Conservation (phyloP, 2,113 vertebrate genomes). For the Paralichthys olivaceus region DNA sequence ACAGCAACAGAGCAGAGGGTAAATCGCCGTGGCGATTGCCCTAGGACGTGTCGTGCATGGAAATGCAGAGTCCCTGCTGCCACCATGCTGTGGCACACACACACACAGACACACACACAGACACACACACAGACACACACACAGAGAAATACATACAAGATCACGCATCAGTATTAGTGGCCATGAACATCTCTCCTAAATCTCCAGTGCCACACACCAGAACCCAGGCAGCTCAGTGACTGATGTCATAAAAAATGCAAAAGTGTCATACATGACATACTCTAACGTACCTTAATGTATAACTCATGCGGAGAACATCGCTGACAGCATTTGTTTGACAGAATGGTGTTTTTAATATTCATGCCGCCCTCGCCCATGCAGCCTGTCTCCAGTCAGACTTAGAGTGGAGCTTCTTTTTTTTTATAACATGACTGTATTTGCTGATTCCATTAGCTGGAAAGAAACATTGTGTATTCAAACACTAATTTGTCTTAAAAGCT, state of each 20-base stretch:
- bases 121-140: conserved; percentile 13
- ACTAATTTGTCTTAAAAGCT: conserved; percentile 23
- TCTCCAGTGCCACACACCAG: conserved; percentile 4
- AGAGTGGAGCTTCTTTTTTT: not conserved
- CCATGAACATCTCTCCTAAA: conserved; percentile 25
- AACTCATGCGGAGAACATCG: not conserved
- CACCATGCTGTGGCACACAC: conserved; percentile 29
- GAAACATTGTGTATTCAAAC: conserved; percentile 34
- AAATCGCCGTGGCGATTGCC: conserved; percentile 78
- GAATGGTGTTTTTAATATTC: not conserved
- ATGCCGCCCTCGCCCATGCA: not conserved
- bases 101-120: not conserved
- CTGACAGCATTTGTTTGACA: not conserved
- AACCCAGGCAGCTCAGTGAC: not conserved
- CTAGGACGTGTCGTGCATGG: conserved; percentile 82
- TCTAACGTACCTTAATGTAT: not conserved
- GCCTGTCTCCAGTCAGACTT: not conserved
- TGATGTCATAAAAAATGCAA: conserved; percentile 8
- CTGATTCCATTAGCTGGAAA: conserved; percentile 41
- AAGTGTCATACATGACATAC: conserved; percentile 7
- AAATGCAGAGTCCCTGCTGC: conserved; percentile 66
- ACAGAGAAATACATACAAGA: not conserved
- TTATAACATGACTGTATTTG: conserved; percentile 6
- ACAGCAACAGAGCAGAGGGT: conserved; percentile 83
- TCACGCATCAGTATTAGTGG: conserved; percentile 23